Conservation (phyloP, 2,113 vertebrate species). For the Thinocorus orbignyianus region DNA sequence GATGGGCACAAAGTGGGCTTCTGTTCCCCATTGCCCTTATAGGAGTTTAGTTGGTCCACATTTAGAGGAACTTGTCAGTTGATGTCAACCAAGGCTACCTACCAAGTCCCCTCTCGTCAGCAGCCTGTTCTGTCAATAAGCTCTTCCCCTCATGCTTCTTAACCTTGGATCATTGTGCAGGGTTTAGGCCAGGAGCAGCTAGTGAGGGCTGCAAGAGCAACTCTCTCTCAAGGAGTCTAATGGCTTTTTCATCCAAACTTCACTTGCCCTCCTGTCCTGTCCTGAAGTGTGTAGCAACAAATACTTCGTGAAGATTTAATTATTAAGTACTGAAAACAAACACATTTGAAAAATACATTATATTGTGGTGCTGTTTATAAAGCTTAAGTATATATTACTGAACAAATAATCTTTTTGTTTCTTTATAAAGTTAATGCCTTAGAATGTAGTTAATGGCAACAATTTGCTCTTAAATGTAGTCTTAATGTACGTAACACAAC, state of each 20-base stretch:
- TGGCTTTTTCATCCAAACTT: not conserved
- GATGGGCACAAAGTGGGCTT: not conserved
- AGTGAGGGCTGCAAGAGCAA: not conserved
- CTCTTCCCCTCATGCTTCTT: not conserved
- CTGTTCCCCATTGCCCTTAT: not conserved
- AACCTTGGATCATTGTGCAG: not conserved
- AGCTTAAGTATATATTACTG: not conserved
- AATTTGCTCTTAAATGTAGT: not conserved
- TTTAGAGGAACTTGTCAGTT: not conserved
- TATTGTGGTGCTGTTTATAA: not conserved
- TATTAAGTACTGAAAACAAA: not conserved
- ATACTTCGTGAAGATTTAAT: not conserved
- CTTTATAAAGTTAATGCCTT: not conserved
- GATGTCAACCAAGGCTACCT: not conserved
- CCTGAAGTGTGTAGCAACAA: not conserved
- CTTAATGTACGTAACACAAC: not conserved
- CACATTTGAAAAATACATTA: not conserved
- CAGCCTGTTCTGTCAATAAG: not conserved
- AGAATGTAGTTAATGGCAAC: not conserved
- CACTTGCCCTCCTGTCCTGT: not conserved
- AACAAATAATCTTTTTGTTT: not conserved
- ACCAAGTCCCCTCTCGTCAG: not conserved
- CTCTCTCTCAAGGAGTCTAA: not conserved
- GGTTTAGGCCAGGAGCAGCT: not conserved
- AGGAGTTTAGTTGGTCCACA: not conserved